Conservation (phyloP, 2,113 vertebrate genomes). For the Callaeas wilsoni region DNA sequence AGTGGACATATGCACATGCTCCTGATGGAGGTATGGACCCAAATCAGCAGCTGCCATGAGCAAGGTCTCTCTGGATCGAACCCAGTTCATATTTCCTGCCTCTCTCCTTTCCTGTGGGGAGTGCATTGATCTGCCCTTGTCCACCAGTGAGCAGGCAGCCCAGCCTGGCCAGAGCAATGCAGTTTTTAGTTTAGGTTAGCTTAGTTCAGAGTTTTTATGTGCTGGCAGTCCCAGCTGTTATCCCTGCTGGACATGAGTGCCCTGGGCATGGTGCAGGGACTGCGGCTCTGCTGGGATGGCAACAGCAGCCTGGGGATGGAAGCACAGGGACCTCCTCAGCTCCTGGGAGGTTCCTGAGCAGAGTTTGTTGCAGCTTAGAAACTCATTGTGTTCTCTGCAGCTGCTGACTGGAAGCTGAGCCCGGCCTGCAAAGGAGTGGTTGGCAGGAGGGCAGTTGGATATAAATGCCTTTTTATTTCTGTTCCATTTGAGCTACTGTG, state of each 20-base stretch:
- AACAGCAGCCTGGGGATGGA: fast-evolving
- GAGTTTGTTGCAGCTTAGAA: neutral
- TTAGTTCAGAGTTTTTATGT: neutral
- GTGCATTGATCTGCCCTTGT: neutral
- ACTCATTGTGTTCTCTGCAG: fast-evolving
- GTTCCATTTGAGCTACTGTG: neutral
- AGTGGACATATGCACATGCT: fast-evolving
- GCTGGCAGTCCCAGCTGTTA: neutral
- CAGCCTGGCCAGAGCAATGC: neutral
- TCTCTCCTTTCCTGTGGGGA: neutral
- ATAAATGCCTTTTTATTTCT: neutral
- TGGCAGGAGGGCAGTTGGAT: neutral
- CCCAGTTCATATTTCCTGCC: neutral
- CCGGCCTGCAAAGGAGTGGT: neutral
- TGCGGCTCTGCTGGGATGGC: neutral
- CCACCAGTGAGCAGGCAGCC: neutral
- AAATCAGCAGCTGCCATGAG: neutral
- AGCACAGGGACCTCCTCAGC: neutral
- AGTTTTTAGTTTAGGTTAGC: no score
- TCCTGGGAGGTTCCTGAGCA: neutral
- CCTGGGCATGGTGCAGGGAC: fast-evolving
- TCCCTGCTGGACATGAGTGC: neutral
- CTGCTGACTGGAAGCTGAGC: neutral
- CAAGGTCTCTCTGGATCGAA: neutral
- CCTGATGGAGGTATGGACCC: neutral